Base-by-base conservation (phyloP, 53 echinoderm and acorn worm genomes). In the Astropecten irregularis region DNA sequence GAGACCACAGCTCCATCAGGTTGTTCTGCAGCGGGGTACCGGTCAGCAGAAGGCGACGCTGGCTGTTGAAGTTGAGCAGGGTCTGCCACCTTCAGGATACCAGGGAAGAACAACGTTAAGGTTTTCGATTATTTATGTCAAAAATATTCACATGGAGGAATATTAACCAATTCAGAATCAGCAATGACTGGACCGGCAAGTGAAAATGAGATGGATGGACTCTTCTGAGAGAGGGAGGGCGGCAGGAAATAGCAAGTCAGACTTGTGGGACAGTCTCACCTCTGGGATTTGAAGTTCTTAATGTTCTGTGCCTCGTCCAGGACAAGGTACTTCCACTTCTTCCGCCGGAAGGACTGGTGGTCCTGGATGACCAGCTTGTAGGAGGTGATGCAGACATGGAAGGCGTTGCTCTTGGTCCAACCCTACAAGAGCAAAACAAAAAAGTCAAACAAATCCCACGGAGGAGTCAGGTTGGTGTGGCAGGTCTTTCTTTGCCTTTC, bases 331-430 rank as follows among this genome's bases (percentile, higher is more conserved):
- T 99, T 99, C 99, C 99, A 99, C 62, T 99, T 99, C 71, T 99
- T 99, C 82, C 99, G 81, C 14, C 99, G 68, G 89, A 99, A 99
- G 40, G 99, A 92, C 73, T 90, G 87, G 56, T 99, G 99, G 84
- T 99, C 99, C 58, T 99, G 99, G 40, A 99, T 92, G 85, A 99
- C 99, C 44, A 97, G 73, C 86, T 99, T 93, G 88, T 99, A 99
- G 21, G 94, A 94, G 3, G 94, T 94, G 66, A 94, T 90, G 71
- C 94, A 94, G 53, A 99, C 88, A 69, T 99, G 99, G 83, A 94
- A 99, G 69, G 99, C 99, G 88, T 99, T 99, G 66, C 87, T 85
- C 85, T 99, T 99, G 90, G 99, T 99, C 99, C 99, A 99, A 73
- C 99, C 99, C 99, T 99, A 79, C 4, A 49, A 23, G 51, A 64